Percentiles rank a stretch among this genome's conserved stretches.
Conservation (phyloP, 1,140 invertebrate genomes). For the Vanessa atalanta region DNA sequence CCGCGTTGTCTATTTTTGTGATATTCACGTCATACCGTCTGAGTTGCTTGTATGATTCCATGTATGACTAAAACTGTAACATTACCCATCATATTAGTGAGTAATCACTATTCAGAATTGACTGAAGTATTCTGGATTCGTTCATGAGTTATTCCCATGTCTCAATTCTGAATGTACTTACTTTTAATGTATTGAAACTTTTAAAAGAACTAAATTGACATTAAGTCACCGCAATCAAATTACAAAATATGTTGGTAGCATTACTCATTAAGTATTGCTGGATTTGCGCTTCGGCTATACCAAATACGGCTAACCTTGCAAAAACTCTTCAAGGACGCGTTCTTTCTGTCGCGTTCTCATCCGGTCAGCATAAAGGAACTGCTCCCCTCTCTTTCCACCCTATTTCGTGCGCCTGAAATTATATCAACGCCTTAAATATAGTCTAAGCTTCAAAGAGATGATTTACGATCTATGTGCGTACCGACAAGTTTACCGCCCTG, state of each 20-base stretch:
- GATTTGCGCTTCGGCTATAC: neutral
- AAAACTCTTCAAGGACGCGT: slow-evolving; percentile 57
- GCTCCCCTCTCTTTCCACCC: slow-evolving; percentile 38
- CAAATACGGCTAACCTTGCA: slow-evolving; percentile 53
- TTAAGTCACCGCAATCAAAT: no score
- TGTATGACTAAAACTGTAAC: slow-evolving; percentile 68
- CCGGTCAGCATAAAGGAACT: slow-evolving; percentile 42
- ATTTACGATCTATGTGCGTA: slow-evolving; percentile 38
- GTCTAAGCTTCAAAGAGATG: slow-evolving; percentile 40
- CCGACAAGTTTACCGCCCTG: slow-evolving; percentile 37
- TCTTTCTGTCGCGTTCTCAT: slow-evolving; percentile 42
- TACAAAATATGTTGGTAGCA: no score
- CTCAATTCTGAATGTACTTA: no score
- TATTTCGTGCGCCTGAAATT: slow-evolving; percentile 39
- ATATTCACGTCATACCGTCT: slow-evolving; percentile 64
- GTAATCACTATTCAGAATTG: slow-evolving; percentile 45
- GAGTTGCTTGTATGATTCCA: slow-evolving; percentile 63
- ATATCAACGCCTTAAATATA: slow-evolving; percentile 9
- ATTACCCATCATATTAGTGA: slow-evolving; percentile 50
- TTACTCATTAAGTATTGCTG: neutral
- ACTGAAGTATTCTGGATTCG: neutral
- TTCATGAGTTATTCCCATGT: neutral
- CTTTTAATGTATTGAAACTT: no score
- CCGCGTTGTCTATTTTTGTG: slow-evolving; percentile 56
- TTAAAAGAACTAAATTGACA: no score